These are phyloP conservation scores for Spinibarbus caldwelli DNA, from an alignment of 2,797 vertebrate species.

Conservation along the genomic window DNA sequence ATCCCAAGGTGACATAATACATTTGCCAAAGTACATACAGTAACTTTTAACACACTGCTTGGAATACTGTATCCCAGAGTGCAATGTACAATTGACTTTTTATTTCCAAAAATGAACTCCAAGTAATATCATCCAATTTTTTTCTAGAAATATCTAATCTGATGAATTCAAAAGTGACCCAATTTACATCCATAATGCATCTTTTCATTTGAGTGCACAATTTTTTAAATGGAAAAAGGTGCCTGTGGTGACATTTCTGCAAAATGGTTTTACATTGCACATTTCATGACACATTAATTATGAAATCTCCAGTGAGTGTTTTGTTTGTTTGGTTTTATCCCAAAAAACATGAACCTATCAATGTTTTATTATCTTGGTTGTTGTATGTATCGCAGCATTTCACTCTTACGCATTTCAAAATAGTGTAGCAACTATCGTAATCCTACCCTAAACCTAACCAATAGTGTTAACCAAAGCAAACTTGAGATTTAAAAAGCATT, in stretches of 20 bases:
- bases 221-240: neutral
- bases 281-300: too few species aligned
- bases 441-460: neutral
- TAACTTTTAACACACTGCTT: neutral
- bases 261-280: neutral
- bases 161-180: neutral
- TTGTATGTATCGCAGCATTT: neutral
- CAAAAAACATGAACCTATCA: neutral
- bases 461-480: neutral
- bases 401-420: neutral
- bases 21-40: slow-evolving; percentile 13
- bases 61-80: neutral
- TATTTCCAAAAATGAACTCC: neutral
- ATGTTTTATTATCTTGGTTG: neutral
- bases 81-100: neutral
- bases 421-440: neutral
- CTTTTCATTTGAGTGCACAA: neutral
- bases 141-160: neutral
- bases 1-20: neutral
- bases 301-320: too few species aligned
- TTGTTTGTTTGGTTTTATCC: too few species aligned
- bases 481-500: neutral
- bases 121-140: neutral
- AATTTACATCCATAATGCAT: neutral
- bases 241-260: neutral